Conservation (phyloP, 2,888 invertebrate genomes). For the Panzeria rudis region DNA sequence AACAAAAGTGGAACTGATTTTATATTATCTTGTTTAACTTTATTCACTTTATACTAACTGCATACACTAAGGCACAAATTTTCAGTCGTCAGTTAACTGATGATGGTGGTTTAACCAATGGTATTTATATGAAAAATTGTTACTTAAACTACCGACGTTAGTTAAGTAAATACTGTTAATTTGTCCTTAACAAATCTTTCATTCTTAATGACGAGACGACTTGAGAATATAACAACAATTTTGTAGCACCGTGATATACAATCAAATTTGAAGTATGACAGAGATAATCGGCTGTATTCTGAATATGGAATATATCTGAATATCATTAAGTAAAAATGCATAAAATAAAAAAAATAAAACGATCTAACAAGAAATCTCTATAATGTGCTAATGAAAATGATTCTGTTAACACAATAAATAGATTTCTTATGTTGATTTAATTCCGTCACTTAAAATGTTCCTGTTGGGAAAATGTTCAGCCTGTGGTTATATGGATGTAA, state of each 20-base stretch:
- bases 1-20: no score
- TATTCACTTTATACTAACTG: no score
- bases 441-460: not conserved
- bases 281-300: slow-evolving; percentile 50
- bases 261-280: slow-evolving; percentile 1
- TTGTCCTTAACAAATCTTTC: no score
- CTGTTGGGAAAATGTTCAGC: slow-evolving; percentile 14
- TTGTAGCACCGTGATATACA: slow-evolving; percentile 30
- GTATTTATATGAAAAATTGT: no score
- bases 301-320: slow-evolving; percentile 35
- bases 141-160: no score
- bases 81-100: no score
- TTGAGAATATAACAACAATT: not conserved
- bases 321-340: slow-evolving; percentile 27
- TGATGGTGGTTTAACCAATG: no score
- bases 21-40: no score
- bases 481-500: slow-evolving; percentile 58
- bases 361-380: slow-evolving; percentile 25
- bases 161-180: no score
- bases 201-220: not conserved
- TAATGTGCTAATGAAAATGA: slow-evolving; percentile 42
- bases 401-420: slow-evolving; percentile 36
- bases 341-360: not conserved
- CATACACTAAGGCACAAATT: no score
- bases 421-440: slow-evolving; percentile 23